Conservation (phyloP, 2,113 vertebrate genomes). For the Thalassarche chlororhynchos region DNA sequence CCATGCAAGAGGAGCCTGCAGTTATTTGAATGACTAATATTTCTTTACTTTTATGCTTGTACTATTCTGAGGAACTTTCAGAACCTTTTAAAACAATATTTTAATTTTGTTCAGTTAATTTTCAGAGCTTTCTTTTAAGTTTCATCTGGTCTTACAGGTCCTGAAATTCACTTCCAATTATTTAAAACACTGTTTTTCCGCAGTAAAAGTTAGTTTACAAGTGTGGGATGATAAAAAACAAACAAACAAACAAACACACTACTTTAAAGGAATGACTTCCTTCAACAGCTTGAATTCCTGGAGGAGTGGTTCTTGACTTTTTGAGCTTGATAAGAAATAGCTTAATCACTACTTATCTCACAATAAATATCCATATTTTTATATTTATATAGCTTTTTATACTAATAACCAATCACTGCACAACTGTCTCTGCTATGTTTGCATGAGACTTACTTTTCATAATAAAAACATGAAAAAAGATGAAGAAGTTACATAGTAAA, state of each 20-base stretch:
- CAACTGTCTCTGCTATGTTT: background rate
- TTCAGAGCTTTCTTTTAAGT: background rate
- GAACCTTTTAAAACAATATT: background rate
- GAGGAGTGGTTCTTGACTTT: constrained; percentile 30
- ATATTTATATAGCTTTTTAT: background rate
- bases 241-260: background rate
- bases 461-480: background rate
- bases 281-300: background rate
- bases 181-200: background rate
- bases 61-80: background rate
- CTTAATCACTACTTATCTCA: background rate
- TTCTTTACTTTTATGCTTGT: background rate
- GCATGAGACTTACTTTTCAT: background rate
- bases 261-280: background rate
- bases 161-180: background rate
- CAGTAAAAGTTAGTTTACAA: background rate
- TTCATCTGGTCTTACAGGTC: background rate
- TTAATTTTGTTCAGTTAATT: background rate
- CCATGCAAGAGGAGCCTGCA: background rate
- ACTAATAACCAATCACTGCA: background rate
- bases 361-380: background rate
- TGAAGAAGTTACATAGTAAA: background rate
- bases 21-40: background rate
- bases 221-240: background rate
- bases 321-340: background rate